Conservation (phyloP, 2,113 vertebrate genomes). For the Mus spicilegus region DNA sequence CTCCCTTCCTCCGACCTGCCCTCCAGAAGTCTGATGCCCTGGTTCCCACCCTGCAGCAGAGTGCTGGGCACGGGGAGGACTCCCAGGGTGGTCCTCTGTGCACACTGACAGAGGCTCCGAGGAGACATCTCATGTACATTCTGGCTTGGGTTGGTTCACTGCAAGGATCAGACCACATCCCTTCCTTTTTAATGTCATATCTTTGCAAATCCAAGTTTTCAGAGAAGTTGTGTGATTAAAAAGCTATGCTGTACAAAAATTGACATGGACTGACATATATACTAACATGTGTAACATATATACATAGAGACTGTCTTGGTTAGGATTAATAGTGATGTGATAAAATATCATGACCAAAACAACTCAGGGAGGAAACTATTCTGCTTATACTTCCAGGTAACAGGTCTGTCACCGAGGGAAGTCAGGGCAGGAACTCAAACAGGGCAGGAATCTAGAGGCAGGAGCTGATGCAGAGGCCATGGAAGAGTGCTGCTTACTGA, state of each 20-base stretch:
- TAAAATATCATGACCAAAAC: neutral
- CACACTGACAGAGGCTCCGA: neutral
- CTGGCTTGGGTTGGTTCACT: neutral
- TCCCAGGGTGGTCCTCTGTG: neutral
- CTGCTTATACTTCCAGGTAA: neutral
- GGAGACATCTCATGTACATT: neutral
- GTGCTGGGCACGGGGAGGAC: neutral
- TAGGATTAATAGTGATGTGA: neutral
- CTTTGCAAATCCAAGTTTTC: constrained; percentile 36
- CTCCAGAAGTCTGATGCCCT: neutral
- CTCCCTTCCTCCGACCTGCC: neutral
- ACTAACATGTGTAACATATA: too few species aligned
- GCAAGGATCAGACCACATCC: neutral
- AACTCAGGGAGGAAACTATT: neutral
- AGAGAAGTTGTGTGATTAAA: neutral
- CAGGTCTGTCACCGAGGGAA: neutral
- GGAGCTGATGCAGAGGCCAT: neutral
- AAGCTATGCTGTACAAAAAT: neutral
- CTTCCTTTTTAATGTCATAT: neutral
- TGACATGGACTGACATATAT: fast-evolving
- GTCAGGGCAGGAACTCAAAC: neutral
- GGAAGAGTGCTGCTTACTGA: neutral
- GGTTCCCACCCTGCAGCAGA: neutral
- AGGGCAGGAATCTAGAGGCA: neutral
- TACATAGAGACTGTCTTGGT: neutral